Evolutionary conservation across 2,797 vertebrate genomes (phyloP).

Genomic region (Falco columbarius): DNA sequence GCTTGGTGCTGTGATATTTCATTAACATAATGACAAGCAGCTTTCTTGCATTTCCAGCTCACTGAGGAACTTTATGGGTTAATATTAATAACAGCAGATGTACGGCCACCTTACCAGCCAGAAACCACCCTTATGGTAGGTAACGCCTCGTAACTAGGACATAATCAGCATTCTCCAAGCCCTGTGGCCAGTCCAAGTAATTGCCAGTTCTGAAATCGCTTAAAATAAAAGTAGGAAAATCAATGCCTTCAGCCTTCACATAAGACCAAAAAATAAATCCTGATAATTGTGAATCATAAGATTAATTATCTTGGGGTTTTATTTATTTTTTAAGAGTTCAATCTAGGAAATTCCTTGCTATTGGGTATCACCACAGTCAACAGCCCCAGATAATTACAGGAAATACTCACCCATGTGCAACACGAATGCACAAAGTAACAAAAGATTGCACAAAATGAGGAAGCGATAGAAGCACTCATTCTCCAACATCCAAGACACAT

Average conservation of each 20-base stretch:
- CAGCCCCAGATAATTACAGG: neutral
- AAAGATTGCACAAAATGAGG: neutral
- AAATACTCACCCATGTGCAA: neutral
- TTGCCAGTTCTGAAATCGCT: neutral
- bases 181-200: neutral
- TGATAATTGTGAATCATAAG: neutral
- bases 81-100: neutral
- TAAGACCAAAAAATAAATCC: too few relatives aligned
- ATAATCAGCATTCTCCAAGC: neutral
- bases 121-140: neutral
- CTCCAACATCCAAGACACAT: neutral
- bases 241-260: rapidly evolving
- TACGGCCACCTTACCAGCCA: neutral
- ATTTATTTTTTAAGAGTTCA: neutral
- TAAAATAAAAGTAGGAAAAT: neutral
- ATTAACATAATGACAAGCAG: neutral
- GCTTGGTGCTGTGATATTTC: neutral
- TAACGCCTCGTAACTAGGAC: rapidly evolving
- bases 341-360: neutral
- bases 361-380: neutral
- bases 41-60: neutral
- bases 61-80: neutral
- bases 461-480: neutral
- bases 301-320: neutral
- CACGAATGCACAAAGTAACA: neutral